Evolutionary conservation across 1,140 invertebrate species (phyloP).

Genomic region (Drosophila ogumai): DNA sequence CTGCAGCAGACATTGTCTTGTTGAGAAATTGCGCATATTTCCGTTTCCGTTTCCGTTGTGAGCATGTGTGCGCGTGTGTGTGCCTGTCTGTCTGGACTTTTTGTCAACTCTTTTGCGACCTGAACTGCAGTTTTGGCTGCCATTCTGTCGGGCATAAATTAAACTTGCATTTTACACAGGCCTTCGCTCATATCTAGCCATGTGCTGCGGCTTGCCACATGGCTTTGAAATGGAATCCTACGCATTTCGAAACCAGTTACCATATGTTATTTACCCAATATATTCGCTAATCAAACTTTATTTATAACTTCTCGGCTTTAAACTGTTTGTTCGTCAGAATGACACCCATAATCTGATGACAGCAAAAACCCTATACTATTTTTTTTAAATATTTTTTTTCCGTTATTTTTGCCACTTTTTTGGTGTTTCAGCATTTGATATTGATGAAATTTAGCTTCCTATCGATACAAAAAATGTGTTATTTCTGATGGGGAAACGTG

Average conservation of each 20-base stretch:
- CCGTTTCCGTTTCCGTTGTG: slow-evolving; percentile 51
- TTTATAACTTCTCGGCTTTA: slow-evolving; percentile 28
- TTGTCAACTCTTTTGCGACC: slow-evolving; percentile 50
- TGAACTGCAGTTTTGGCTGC: slow-evolving; percentile 64
- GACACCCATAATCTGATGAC: slow-evolving; percentile 31
- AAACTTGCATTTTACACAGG: slow-evolving; percentile 57
- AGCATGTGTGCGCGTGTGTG: slow-evolving; percentile 27
- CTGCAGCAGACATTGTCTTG: slow-evolving; percentile 58
- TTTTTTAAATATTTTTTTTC: neutral
- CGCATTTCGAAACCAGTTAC: slow-evolving; percentile 27
- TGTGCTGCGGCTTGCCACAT: slow-evolving; percentile 41
- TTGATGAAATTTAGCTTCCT: slow-evolving; percentile 51
- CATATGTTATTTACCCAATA: slow-evolving; percentile 18
- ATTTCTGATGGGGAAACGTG: slow-evolving; percentile 37
- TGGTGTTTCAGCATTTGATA: slow-evolving; percentile 27
- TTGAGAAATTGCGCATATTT: slow-evolving; percentile 65
- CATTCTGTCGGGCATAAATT: slow-evolving; percentile 66
- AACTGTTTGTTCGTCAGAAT: slow-evolving; percentile 17
- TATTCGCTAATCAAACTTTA: slow-evolving; percentile 2
- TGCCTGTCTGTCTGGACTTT: slow-evolving; percentile 21
- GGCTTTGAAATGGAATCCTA: slow-evolving; percentile 53
- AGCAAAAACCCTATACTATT: slow-evolving; percentile 25
- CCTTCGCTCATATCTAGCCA: neutral
- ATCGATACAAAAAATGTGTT: slow-evolving; percentile 33
- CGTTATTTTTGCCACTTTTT: neutral